Conservation (phyloP, 2,797 vertebrate genomes). For the Rhinichthys osculus region DNA sequence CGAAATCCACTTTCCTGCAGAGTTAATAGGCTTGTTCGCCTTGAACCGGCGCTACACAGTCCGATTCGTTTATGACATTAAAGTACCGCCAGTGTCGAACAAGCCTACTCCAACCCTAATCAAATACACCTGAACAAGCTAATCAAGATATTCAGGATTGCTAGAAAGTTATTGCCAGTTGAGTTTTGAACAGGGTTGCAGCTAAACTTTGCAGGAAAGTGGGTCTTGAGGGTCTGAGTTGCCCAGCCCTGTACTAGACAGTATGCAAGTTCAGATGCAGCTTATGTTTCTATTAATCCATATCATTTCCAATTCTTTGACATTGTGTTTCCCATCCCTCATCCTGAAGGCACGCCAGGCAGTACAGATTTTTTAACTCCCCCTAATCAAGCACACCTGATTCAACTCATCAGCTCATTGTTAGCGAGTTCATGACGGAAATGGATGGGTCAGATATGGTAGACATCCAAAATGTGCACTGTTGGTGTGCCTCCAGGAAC, state of each 20-base stretch:
- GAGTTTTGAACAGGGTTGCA: not conserved
- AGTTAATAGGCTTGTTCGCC: no score
- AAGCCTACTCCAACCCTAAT: not conserved
- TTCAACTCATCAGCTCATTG: not conserved
- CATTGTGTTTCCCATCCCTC: not conserved
- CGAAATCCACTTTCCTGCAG: not conserved
- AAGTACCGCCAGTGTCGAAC: no score
- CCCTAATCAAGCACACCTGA: not conserved
- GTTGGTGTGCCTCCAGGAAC: not conserved
- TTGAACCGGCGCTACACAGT: no score
- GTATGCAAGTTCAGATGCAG: no score
- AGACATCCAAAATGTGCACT: not conserved
- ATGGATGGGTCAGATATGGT: not conserved
- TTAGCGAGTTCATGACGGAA: not conserved
- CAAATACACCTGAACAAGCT: not conserved
- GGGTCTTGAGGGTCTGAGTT: not conserved
- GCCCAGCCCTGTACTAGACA: no score
- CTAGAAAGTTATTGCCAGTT: not conserved
- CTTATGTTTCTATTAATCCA: not conserved
- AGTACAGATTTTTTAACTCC: not conserved
- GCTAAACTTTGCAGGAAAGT: not conserved
- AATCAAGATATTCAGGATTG: not conserved
- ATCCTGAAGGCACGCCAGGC: not conserved
- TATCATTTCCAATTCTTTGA: not conserved
- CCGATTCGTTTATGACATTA: no score